Evolutionary conservation across 2,113 vertebrate genomes (phyloP).

Genomic region (Empidonax traillii): DNA sequence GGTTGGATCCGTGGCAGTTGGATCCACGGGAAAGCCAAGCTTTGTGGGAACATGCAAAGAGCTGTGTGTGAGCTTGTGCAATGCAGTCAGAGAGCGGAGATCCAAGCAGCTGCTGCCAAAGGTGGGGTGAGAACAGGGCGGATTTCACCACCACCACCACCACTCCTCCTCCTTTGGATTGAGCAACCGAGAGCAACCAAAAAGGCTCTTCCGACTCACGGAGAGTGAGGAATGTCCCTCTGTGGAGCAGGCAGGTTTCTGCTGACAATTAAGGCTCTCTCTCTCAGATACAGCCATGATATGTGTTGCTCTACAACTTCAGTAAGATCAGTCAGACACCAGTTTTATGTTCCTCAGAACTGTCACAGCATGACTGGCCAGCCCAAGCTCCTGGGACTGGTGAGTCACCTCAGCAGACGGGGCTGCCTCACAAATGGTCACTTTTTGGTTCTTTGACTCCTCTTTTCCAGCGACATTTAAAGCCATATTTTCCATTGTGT

Average conservation of each 20-base stretch:
- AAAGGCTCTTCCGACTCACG: background rate
- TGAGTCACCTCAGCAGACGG: background rate
- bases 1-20: background rate
- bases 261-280: background rate
- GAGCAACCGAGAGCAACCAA: background rate
- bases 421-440: background rate
- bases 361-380: background rate
- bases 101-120: background rate
- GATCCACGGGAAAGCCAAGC: background rate
- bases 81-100: background rate
- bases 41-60: background rate
- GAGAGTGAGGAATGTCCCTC: background rate
- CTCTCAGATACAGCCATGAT: background rate
- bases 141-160: background rate
- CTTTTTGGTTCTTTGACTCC: background rate
- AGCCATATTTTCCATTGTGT: background rate
- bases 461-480: background rate
- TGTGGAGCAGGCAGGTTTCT: background rate
- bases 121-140: background rate
- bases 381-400: slow-evolving; percentile 8
- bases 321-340: background rate
- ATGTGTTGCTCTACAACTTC: background rate
- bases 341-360: background rate
- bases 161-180: background rate
- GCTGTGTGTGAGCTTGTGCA: background rate